A percentile compares a stretch with the other conserved stretches of the same genome.
Conservation (phyloP, 2,888 invertebrate genomes). For the Tetanocera ferruginea region DNA sequence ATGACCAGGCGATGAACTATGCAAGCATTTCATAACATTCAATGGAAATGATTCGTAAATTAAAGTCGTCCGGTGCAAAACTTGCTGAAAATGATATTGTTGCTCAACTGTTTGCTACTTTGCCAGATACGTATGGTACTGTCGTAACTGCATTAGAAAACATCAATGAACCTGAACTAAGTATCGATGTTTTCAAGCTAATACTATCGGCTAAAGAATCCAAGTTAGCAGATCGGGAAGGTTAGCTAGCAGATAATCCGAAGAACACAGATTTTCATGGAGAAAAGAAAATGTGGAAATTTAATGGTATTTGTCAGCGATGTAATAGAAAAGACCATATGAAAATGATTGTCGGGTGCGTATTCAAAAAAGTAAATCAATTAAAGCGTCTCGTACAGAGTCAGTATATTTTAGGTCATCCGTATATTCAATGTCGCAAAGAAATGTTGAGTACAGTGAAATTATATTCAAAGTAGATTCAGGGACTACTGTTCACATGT, state of each 20-base stretch:
- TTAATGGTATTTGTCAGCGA: too few species aligned
- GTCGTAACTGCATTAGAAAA: slow-evolving; percentile 23
- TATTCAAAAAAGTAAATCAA: neutral
- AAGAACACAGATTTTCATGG: too few species aligned
- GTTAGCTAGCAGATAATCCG: neutral
- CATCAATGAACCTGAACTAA: slow-evolving; percentile 7
- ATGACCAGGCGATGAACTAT: slow-evolving; percentile 11
- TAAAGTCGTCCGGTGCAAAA: neutral
- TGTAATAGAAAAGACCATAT: too few species aligned
- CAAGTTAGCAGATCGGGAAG: too few species aligned
- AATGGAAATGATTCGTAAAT: slow-evolving; percentile 14
- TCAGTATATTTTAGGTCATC: slow-evolving; percentile 18
- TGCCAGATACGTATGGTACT: slow-evolving; percentile 10
- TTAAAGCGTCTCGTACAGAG: neutral
- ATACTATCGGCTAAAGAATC: slow-evolving; percentile 11
- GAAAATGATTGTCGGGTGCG: too few species aligned
- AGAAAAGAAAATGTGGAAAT: too few species aligned
- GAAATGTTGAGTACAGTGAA: neutral
- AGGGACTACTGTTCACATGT: neutral
- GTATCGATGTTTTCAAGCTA: slow-evolving; percentile 13
- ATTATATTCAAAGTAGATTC: slow-evolving; percentile 2
- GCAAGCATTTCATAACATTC: slow-evolving; percentile 28
- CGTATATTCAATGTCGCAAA: too few species aligned
- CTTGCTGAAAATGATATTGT: neutral
- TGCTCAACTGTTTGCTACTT: too few species aligned